These are phyloP conservation scores for Tetragnatha versicolor DNA, from an alignment of 1,140 invertebrate genomes.

Conservation along the genomic window DNA sequence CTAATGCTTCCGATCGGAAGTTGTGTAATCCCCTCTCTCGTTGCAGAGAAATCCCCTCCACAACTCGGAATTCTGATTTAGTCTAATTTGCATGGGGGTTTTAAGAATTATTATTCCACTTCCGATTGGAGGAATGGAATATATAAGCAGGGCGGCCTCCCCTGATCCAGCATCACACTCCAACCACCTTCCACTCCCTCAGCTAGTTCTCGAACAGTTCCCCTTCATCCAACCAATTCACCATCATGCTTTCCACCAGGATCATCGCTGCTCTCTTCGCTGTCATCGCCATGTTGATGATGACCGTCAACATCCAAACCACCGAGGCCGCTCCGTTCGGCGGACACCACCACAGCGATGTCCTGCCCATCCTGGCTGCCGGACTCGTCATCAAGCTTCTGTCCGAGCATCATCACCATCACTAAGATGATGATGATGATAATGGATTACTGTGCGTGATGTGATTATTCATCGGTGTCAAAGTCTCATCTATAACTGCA, in stretches of 20 bases:
- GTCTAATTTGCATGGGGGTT: background rate
- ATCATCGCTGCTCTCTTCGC: background rate
- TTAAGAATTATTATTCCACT: background rate
- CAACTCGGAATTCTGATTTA: background rate
- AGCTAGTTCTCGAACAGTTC: background rate
- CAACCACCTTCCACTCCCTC: background rate
- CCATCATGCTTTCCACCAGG: constrained; percentile 3
- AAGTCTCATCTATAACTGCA: no score
- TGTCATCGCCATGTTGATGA: background rate
- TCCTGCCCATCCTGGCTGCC: constrained; percentile 20
- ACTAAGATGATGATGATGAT: no score
- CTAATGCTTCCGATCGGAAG: constrained; percentile 12
- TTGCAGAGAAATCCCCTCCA: background rate
- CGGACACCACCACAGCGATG: background rate
- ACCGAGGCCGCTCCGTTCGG: background rate
- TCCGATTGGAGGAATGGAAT: background rate
- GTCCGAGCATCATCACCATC: no score
- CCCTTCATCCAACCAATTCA: background rate
- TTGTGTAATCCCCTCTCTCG: background rate
- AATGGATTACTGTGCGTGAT: no score
- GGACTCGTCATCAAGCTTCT: constrained; percentile 16
- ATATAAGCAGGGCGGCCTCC: background rate
- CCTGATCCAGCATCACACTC: background rate
- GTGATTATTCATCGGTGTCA: no score
- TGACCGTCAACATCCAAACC: background rate